Conservation (phyloP, 1,140 invertebrate genomes). For the Solen grandis region DNA sequence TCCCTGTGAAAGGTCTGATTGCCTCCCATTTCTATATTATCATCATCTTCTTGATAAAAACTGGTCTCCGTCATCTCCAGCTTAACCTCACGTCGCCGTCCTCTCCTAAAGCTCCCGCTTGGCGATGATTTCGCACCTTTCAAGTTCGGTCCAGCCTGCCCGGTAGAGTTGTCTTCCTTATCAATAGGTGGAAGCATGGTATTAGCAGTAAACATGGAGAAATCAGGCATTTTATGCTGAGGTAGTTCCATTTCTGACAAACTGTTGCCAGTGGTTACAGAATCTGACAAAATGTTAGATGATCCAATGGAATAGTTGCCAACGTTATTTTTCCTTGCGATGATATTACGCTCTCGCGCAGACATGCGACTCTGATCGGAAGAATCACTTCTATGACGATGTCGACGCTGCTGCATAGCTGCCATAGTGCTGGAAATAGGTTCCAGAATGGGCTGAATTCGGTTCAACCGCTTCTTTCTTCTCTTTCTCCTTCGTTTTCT, state of each 20-base stretch:
- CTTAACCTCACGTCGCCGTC: conserved; percentile 43
- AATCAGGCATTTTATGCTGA: conserved; percentile 14
- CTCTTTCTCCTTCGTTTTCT: conserved; percentile 26
- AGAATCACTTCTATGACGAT: conserved; percentile 13
- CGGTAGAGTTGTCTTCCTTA: conserved; percentile 26
- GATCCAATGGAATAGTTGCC: conserved; percentile 3
- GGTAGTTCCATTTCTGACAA: conserved; percentile 38
- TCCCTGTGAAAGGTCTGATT: conserved; percentile 40
- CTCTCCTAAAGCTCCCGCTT: conserved; percentile 51
- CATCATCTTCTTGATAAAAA: conserved; percentile 57
- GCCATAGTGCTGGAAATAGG: conserved; percentile 47
- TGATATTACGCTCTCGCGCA: neutral
- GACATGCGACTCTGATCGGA: conserved; percentile 31
- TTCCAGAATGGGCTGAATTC: conserved; percentile 42
- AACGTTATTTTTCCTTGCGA: neutral
- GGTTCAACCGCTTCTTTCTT: conserved; percentile 32
- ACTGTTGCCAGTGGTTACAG: conserved; percentile 28
- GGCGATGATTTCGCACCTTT: conserved; percentile 51
- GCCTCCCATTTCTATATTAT: conserved; percentile 52
- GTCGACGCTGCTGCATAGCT: conserved; percentile 25
- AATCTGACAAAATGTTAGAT: conserved; percentile 50
- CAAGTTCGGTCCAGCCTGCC: conserved; percentile 26
- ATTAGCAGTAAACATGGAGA: conserved; percentile 41
- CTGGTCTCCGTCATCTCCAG: conserved; percentile 57
- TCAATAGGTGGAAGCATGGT: conserved; percentile 16